Base-by-base conservation (phyloP, 2,113 vertebrate genomes). In the Phaethornis superciliosus region DNA sequence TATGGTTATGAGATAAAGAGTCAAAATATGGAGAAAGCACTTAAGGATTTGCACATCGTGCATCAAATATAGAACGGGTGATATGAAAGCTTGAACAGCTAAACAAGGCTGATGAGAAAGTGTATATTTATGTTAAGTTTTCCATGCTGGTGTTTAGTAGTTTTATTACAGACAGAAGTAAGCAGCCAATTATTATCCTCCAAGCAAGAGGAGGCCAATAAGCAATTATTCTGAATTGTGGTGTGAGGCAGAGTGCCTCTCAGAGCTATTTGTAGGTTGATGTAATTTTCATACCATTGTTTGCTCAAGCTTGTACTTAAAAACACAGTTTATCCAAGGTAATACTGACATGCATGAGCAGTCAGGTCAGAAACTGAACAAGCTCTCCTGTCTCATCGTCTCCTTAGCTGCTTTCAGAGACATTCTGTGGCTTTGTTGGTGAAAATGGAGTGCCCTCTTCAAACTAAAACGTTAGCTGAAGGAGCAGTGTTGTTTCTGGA, bases 181-280 rank as follows among this genome's bases (percentile, higher is more conserved):
- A 89, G 62, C 62, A 89, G 78, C 27, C 82, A 81, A 84, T 87
- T 90, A 72, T 85, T 76, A 93, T 76, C 54, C 78, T 89, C 58
- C 70, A 89, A 65, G 81, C 7, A 7, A 95, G 21, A 85, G 40
- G 8, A 94, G 89, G 65, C 65, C 3, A 2, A 78, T 71, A 82
- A 84, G 70, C 87, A 95, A 91, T 94, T 89, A 91, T 60, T 89
- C 80, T 93, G 84, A 87, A 76, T 24, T 52, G 78, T 72, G 58
- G 78, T 81, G 71, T 0, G 3, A 81, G 85, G 74, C 62, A 85
- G 49, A 85, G 60, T 60, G 70, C 35, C 21, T 95, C 81, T 89
- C 93, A 94, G 58, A 96, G 94, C 89, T 89, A 52, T 91, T 76
- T 84, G 78, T 76, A 93, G 52, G 84, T 69, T 76, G 78, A 79